Evolutionary conservation across 2,113 vertebrate species (phyloP).

Genomic region (Scomber scombrus): DNA sequence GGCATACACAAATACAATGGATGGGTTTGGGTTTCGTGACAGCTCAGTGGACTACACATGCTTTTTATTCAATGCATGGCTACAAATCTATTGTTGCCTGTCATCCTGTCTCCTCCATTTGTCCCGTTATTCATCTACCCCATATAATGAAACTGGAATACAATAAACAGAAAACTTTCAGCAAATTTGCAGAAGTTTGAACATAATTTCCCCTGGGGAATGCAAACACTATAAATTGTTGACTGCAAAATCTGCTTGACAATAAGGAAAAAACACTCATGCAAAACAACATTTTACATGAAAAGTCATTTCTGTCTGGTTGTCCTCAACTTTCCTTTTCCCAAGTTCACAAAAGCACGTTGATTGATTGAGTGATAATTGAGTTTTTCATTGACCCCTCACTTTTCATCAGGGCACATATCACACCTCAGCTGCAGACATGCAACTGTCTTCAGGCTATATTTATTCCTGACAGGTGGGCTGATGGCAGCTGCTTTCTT

Average conservation of each 20-base stretch:
- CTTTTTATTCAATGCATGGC: constrained; percentile 33
- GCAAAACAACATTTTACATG: constrained; percentile 27
- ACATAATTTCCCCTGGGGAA: neutral
- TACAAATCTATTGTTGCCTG: constrained; percentile 51
- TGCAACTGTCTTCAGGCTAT: constrained; percentile 48
- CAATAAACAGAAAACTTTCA: constrained; percentile 26
- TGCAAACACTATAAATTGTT: constrained; percentile 5
- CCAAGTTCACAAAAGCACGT: constrained; percentile 18
- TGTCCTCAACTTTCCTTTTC: constrained; percentile 4
- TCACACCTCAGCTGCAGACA: constrained; percentile 54
- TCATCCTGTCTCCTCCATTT: constrained; percentile 56
- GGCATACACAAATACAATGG: neutral
- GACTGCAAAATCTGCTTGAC: neutral
- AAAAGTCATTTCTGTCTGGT: constrained; percentile 35
- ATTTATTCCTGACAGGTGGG: constrained; percentile 69
- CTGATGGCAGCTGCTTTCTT: constrained; percentile 68
- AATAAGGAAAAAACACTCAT: constrained; percentile 21
- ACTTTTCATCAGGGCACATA: constrained; percentile 65
- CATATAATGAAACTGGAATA: constrained; percentile 25
- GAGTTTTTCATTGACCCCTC: constrained; percentile 65
- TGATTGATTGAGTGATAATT: constrained; percentile 66
- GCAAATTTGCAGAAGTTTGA: constrained; percentile 28
- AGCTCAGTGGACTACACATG: constrained; percentile 35
- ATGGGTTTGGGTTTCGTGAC: constrained; percentile 33
- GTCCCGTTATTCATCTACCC: constrained; percentile 36